phyloP scores from a whole-genome alignment of 2,888 invertebrate genomes.

The Bhutanitis thaidina region DNA sequence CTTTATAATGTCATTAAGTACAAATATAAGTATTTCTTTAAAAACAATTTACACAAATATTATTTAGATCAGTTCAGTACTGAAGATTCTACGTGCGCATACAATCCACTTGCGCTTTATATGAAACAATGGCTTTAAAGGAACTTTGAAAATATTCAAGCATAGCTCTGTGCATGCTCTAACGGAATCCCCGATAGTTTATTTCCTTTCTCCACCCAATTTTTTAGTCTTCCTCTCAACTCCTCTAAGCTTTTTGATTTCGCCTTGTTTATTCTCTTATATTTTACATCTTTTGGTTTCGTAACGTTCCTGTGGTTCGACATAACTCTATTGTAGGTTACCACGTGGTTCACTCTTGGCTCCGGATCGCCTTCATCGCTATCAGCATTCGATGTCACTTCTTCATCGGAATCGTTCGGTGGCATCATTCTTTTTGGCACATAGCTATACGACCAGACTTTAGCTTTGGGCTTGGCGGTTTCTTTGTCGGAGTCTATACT shows the following conservation, averaged over 20 bases:
- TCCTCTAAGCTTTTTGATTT: constrained; percentile 94
- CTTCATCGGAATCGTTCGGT: constrained; percentile 65
- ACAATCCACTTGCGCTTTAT: constrained; percentile 9
- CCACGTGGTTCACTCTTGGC: constrained; percentile 79
- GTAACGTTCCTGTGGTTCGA: constrained; percentile 94
- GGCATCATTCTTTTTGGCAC: constrained; percentile 74
- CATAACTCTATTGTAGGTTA: constrained; percentile 92
- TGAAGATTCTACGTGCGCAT: background rate
- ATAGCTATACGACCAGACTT: constrained; percentile 73
- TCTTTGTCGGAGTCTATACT: constrained; percentile 69
- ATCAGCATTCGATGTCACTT: constrained; percentile 62
- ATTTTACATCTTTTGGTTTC: constrained; percentile 94
- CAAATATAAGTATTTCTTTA: background rate
- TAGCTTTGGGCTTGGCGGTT: constrained; percentile 40
- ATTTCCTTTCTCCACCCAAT: constrained; percentile 91
- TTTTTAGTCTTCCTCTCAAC: constrained; percentile 88
- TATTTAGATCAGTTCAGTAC: background rate
- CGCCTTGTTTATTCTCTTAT: constrained; percentile 93
- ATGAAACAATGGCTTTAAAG: constrained; percentile 26
- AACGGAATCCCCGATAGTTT: constrained; percentile 83
- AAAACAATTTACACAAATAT: background rate
- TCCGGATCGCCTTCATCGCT: constrained; percentile 66
- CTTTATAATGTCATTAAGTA: background rate
- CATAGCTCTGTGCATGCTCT: constrained; percentile 84
- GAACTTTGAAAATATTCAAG: constrained; percentile 62